These are phyloP conservation scores for Rallus limicola DNA, from an alignment of 2,113 vertebrate species.

Conservation along the genomic window DNA sequence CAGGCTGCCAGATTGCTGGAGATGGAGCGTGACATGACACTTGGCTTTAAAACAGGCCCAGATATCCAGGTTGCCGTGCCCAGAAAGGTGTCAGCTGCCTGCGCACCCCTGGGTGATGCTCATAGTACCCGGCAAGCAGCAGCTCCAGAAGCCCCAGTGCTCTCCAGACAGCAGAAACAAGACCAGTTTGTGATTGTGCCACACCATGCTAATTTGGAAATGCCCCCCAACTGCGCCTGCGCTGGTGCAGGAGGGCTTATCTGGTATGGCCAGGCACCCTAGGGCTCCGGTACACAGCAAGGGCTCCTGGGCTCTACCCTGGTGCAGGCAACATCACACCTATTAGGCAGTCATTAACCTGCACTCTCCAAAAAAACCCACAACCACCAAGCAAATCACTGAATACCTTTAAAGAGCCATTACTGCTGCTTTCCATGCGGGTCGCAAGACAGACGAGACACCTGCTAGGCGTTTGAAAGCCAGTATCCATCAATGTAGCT, in stretches of 20 bases:
- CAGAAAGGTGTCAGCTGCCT: background rate
- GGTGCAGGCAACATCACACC: background rate
- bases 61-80: background rate
- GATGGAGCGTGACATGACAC: background rate
- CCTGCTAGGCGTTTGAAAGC: background rate
- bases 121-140: fast-evolving
- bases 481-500: background rate
- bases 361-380: background rate
- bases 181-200: fast-evolving
- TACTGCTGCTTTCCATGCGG: background rate
- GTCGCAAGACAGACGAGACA: background rate
- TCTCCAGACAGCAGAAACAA: fast-evolving
- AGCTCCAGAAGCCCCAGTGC: background rate
- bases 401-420: background rate
- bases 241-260: background rate
- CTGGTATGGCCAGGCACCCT: fast-evolving
- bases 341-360: background rate
- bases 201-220: background rate
- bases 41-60: background rate
- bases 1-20: background rate
- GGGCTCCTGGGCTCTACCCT: background rate
- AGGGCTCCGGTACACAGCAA: fast-evolving
- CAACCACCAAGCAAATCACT: background rate
- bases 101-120: background rate
- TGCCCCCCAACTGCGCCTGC: background rate